These are phyloP conservation scores for Geopemphigus sp. DNA, from an alignment of 1,140 invertebrate genomes.

Conservation along the genomic window DNA sequence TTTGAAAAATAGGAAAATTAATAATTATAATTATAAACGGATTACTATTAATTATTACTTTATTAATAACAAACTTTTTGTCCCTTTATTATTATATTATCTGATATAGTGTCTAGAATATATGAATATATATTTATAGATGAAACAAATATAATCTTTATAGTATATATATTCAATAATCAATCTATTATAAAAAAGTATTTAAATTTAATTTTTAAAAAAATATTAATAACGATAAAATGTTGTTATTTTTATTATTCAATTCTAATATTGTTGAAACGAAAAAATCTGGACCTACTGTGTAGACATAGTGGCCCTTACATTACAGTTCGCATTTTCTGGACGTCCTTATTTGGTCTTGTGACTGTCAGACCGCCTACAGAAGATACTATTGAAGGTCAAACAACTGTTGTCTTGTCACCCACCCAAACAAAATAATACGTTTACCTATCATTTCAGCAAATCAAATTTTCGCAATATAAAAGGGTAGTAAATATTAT, in stretches of 20 bases:
- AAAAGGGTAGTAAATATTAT: conserved; percentile 32
- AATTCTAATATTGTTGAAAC: neutral
- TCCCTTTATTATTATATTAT: too few relatives aligned
- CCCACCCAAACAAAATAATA: conserved; percentile 37
- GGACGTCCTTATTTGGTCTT: conserved; percentile 47
- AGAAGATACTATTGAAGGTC: conserved; percentile 46
- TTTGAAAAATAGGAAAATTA: neutral
- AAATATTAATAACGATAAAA: too few relatives aligned
- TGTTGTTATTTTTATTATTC: neutral
- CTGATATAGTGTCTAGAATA: too few relatives aligned
- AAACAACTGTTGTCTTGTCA: conserved; percentile 48
- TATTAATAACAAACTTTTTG: neutral
- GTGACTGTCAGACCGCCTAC: conserved; percentile 46
- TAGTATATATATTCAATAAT: too few relatives aligned
- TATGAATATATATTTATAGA: too few relatives aligned
- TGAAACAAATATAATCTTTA: too few relatives aligned
- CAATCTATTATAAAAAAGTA: too few relatives aligned
- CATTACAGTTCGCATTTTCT: conserved; percentile 40
- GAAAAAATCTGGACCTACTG: conserved; percentile 12
- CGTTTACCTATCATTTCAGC: conserved; percentile 23
- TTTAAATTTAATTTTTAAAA: too few relatives aligned
- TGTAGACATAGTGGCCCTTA: conserved; percentile 38
- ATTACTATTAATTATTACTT: neutral
- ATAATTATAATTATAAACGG: neutral
- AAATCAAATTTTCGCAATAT: conserved; percentile 12